Conservation (phyloP, 2,113 vertebrate genomes). For the Struthidea cinerea region DNA sequence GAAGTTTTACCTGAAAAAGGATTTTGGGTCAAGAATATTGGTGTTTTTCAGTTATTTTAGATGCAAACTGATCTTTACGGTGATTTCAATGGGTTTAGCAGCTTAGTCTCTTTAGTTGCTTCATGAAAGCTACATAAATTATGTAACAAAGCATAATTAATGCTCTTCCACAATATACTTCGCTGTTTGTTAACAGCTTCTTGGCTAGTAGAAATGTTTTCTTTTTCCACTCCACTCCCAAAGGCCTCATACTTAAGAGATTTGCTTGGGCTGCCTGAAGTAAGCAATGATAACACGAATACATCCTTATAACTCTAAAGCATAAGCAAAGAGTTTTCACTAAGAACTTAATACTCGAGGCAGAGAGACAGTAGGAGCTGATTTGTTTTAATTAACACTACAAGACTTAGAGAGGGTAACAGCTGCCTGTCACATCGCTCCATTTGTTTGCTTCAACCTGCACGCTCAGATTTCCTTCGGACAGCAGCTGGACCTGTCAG, state of each 20-base stretch:
- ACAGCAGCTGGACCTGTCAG: neutral
- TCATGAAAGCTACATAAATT: neutral
- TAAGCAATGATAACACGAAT: neutral
- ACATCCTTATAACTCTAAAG: neutral
- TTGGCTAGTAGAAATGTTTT: neutral
- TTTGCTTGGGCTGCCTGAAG: neutral
- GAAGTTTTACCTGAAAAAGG: neutral
- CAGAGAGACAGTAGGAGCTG: neutral
- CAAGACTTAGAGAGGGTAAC: neutral
- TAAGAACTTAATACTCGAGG: neutral
- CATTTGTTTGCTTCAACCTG: neutral
- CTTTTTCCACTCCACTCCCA: neutral
- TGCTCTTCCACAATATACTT: neutral
- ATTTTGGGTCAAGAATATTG: neutral
- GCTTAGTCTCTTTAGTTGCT: neutral
- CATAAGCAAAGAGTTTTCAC: neutral
- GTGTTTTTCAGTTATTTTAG: neutral
- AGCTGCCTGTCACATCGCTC: neutral
- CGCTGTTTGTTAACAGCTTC: neutral
- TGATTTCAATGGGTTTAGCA: neutral
- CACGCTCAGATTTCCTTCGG: neutral
- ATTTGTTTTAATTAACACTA: neutral
- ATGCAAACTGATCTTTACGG: rapidly evolving
- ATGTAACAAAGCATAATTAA: neutral
- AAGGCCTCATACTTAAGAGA: neutral